Evolutionary conservation across 2,888 invertebrate species (phyloP).

Genomic region (Allolobophora icterica): DNA sequence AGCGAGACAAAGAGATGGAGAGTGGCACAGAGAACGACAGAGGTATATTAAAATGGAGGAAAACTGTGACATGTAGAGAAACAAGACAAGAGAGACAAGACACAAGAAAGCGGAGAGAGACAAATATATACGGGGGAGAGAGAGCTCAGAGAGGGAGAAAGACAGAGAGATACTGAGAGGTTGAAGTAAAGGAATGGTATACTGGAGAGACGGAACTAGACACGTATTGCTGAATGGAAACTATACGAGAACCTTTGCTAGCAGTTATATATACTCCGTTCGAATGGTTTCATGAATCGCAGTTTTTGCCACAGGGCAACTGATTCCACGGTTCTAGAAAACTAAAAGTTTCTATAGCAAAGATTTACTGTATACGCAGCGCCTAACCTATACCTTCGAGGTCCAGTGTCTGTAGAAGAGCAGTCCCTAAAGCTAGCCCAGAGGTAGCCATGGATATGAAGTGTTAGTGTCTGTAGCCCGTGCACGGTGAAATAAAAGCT

Average conservation of each 20-base stretch:
- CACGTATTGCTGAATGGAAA: not conserved
- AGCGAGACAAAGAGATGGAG: not conserved
- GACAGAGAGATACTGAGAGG: not conserved
- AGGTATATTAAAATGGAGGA: not conserved
- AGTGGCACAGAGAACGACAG: no score
- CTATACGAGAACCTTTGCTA: not conserved
- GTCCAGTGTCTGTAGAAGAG: no score
- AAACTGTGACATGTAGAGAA: no score
- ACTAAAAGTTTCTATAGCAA: no score
- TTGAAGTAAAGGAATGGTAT: not conserved
- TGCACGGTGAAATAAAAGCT: no score
- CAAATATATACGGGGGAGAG: not conserved
- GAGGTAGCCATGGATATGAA: no score
- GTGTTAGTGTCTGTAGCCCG: no score
- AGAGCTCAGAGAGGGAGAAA: not conserved
- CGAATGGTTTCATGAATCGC: not conserved
- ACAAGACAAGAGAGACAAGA: not conserved
- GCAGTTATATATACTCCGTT: no score
- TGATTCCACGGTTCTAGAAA: no score
- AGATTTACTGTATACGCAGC: no score
- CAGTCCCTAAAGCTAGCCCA: no score
- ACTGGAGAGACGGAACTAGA: not conserved
- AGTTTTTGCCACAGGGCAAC: not conserved
- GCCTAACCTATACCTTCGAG: no score
- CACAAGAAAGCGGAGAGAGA: not conserved